Base-by-base conservation (phyloP, 2,888 invertebrate genomes). In the Aphidoletes aphidimyza region DNA sequence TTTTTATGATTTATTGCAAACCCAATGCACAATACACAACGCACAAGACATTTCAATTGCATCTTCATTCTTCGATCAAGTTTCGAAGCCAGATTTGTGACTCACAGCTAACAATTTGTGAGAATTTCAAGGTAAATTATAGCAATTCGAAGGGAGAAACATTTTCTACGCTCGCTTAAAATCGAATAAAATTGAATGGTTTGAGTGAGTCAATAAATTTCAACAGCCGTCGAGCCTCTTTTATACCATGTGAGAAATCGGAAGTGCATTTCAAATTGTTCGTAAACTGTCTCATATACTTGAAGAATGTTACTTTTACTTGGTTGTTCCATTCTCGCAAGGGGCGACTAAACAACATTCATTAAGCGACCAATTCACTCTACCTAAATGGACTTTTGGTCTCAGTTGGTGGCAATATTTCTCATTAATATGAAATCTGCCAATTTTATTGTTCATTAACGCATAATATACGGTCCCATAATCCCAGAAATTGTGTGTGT, bases 391-490 rank as follows among this genome's bases (percentile, higher is more conserved):
- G 69, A 69, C 69, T 69, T 30, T 69, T 0, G 81, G 81, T 36
- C 81, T 81, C 81, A 81, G 81, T 81, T 81, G 81, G 81, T 81
- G 81, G 81, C 81, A 81, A 81, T 37, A 37, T 81, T 81, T 36
- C 81, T 81, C 81, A 81, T 37, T 81, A 36, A 37, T 81, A 81
- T 81, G 37, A 81, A 81, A 81, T 81, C 81, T 81, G 81, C 81
- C 81, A 81, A 81, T 81, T 81, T 81, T 81, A 81, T 81, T 81
- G 81, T 81, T 81, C 81, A 81, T 81, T 81, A 37, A 81, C 81
- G 81, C 81, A 37, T 37, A 81, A 81, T 81, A 22, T 69, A 19
- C 69, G 30, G 69, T 69, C 69, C 69, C 69, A 69, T 69, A 69
- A 69, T 69, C 69, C 69, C 69, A 30, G 14, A 69, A 69, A 69